A percentile compares a stretch with the other conserved stretches of the same genome.
These are phyloP conservation scores for Lithophane leautieri DNA, from an alignment of 2,888 invertebrate species.

Conservation along the genomic window DNA sequence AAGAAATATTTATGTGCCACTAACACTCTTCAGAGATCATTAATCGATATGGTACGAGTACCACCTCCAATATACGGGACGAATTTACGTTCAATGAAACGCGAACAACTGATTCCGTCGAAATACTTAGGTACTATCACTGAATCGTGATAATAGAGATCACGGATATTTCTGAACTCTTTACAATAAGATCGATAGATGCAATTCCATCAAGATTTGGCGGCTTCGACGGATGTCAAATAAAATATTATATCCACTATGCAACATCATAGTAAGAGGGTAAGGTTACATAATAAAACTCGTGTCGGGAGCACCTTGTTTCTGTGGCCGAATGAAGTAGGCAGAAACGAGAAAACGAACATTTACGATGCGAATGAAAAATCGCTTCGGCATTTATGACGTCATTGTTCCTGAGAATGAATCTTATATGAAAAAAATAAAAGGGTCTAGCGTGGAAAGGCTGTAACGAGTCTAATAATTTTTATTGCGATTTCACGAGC, in stretches of 20 bases:
- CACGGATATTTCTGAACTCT: background rate
- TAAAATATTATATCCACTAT: conserved; percentile 47
- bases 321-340: conserved; percentile 76
- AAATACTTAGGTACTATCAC: conserved; percentile 8
- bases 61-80: conserved; percentile 46
- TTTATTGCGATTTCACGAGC: conserved; percentile 87
- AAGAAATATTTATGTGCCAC: conserved; percentile 82
- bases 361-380: conserved; percentile 83
- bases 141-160: conserved; percentile 4
- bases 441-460: conserved; percentile 76
- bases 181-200: conserved; percentile 15
- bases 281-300: conserved; percentile 65
- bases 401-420: conserved; percentile 80
- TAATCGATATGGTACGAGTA: conserved; percentile 70
- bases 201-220: conserved; percentile 26
- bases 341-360: conserved; percentile 66
- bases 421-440: conserved; percentile 76
- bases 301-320: conserved; percentile 72
- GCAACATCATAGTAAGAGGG: conserved; percentile 47
- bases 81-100: conserved; percentile 58
- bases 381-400: conserved; percentile 83
- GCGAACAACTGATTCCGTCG: background rate
- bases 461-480: conserved; percentile 84
- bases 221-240: conserved; percentile 28
- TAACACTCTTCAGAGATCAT: conserved; percentile 78